Percentiles rank a stretch among this genome's conserved stretches.
phyloP scores from a whole-genome alignment of 2,888 invertebrate genomes.

The Perdita meconis region DNA sequence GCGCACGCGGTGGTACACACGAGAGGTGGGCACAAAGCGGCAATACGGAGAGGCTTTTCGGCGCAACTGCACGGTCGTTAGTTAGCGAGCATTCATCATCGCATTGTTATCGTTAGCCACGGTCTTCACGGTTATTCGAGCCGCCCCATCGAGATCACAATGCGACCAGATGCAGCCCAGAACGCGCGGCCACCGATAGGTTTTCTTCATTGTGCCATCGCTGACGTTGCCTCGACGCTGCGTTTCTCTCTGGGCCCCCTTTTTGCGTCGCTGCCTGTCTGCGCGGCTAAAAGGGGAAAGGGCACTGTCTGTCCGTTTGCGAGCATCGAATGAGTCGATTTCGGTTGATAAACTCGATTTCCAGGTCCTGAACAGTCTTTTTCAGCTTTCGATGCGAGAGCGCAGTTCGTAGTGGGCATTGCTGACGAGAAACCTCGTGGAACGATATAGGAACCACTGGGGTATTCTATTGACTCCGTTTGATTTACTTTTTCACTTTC shows the following conservation, averaged over 20 bases:
- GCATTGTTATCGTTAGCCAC: conserved; percentile 78
- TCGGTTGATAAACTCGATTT: not conserved
- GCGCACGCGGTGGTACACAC: conserved; percentile 11
- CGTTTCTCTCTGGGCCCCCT: conserved; percentile 26
- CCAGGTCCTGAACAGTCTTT: not conserved
- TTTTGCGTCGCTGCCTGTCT: conserved; percentile 21
- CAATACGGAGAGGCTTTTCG: conserved; percentile 66
- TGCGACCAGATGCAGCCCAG: conserved; percentile 66
- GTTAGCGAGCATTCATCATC: conserved; percentile 79
- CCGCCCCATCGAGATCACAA: conserved; percentile 65
- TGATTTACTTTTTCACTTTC: no score
- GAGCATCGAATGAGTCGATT: not conserved
- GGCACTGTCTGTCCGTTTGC: not conserved
- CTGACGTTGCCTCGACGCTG: conserved; percentile 41
- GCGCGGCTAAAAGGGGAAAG: conserved; percentile 16
- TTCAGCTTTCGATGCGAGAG: not conserved
- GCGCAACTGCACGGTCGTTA: conserved; percentile 75
- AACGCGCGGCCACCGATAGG: conserved; percentile 41
- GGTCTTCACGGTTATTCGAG: conserved; percentile 71
- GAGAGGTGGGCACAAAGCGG: conserved; percentile 48
- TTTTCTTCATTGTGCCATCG: conserved; percentile 59
- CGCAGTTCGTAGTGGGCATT: not conserved
- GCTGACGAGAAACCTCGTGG: no score
- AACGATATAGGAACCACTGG: no score
- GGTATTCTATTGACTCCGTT: no score